phyloP scores from a whole-genome alignment of 2,797 vertebrate species.

The Sparidentex hasta region DNA sequence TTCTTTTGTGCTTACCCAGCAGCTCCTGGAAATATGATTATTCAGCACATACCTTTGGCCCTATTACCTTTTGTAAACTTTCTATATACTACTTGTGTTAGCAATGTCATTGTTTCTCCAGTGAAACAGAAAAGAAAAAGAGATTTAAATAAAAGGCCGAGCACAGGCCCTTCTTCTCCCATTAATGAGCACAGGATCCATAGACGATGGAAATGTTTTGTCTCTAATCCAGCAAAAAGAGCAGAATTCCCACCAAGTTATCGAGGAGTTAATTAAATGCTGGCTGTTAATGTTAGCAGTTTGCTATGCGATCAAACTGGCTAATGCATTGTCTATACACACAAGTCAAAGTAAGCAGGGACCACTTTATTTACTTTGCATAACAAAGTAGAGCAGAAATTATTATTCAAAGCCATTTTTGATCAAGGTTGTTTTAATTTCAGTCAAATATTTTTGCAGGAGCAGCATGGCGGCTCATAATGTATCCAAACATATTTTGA shows the following conservation, averaged over 20 bases:
- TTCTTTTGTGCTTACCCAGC: conserved; percentile 25
- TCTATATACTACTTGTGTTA: conserved; percentile 8
- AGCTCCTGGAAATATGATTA: conserved; percentile 31
- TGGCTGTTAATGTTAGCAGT: conserved; percentile 25
- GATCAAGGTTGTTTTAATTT: not conserved
- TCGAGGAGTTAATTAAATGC: conserved; percentile 32
- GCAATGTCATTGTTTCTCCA: conserved; percentile 16
- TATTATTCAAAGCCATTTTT: not conserved
- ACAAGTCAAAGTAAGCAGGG: conserved; percentile 2
- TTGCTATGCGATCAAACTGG: conserved; percentile 20
- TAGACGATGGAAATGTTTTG: conserved; percentile 27
- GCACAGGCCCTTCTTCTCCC: conserved; percentile 5
- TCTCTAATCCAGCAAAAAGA: conserved; percentile 39
- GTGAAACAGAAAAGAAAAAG: not conserved
- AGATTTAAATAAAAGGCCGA: not conserved
- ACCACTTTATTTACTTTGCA: not conserved
- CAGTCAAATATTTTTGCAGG: not conserved
- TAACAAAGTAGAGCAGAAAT: not conserved
- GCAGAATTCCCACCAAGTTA: conserved; percentile 17
- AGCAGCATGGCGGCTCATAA: not conserved
- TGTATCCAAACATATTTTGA: not conserved
- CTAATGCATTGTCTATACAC: conserved; percentile 1
- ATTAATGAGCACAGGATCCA: conserved; percentile 39
- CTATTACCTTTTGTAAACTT: conserved; percentile 32
- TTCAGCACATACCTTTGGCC: conserved; percentile 3